Percentiles rank a stretch among this genome's conserved stretches.
phyloP scores from a whole-genome alignment of 2,797 vertebrate genomes.

The Tapirus indicus region DNA sequence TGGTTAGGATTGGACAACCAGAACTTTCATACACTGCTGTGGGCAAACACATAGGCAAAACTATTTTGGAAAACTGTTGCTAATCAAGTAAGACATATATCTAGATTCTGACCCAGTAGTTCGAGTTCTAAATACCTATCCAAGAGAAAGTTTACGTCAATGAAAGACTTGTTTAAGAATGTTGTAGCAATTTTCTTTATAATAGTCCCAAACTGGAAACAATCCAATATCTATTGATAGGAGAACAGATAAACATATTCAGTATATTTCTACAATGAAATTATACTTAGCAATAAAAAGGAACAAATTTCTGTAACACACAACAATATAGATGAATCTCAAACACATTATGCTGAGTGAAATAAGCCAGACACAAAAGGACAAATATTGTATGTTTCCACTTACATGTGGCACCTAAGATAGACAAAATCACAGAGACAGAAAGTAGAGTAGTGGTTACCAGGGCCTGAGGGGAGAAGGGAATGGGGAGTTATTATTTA shows the following conservation, averaged over 20 bases:
- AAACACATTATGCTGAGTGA: not conserved
- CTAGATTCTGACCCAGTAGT: not conserved
- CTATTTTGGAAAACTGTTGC: not conserved
- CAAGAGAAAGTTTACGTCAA: not conserved
- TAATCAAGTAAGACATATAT: not conserved
- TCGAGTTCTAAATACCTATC: not conserved
- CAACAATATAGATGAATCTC: not conserved
- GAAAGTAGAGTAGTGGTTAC: not conserved
- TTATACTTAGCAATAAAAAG: not conserved
- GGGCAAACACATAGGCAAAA: not conserved
- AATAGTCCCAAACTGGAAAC: not conserved
- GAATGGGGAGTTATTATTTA: not conserved
- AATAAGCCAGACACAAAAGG: not conserved
- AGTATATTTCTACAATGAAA: not conserved
- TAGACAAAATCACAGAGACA: not conserved
- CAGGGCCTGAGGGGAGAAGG: not conserved
- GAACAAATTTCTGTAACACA: not conserved
- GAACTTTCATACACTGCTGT: not conserved
- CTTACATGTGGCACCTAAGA: not conserved
- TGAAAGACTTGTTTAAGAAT: not conserved
- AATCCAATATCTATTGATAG: not conserved
- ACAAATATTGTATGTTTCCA: not conserved
- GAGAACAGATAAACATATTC: not conserved
- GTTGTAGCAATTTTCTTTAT: not conserved
- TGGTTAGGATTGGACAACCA: not conserved